These are phyloP conservation scores for Drosophila nebulosa DNA, from an alignment of 1,140 invertebrate genomes.

Conservation along the genomic window DNA sequence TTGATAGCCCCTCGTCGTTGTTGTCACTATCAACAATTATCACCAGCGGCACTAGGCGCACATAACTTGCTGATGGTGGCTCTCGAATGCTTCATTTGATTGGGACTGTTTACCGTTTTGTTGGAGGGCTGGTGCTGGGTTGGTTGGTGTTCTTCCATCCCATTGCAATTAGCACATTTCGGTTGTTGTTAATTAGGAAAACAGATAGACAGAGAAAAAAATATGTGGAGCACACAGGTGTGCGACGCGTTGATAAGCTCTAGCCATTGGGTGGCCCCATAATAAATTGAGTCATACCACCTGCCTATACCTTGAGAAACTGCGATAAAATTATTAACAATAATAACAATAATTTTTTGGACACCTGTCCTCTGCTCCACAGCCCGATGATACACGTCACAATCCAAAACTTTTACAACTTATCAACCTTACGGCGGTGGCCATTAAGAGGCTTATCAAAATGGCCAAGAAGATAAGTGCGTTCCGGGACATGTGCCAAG, in stretches of 20 bases:
- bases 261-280: not conserved
- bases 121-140: not conserved
- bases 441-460: conserved; percentile 93
- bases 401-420: conserved; percentile 90
- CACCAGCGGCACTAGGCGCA: conserved; percentile 62
- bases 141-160: conserved; percentile 13
- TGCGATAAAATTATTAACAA: conserved; percentile 31
- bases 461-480: conserved; percentile 94
- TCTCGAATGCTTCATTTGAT: conserved; percentile 23
- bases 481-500: conserved; percentile 94
- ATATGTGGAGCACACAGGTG: conserved; percentile 63
- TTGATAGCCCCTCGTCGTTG: not conserved
- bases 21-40: conserved; percentile 62
- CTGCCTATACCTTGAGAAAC: conserved; percentile 17
- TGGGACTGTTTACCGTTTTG: conserved; percentile 46
- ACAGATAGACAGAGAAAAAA: conserved; percentile 41
- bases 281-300: conserved; percentile 38
- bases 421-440: conserved; percentile 94
- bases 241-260: conserved; percentile 46
- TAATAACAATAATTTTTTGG: conserved; percentile 28
- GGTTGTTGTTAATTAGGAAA: conserved; percentile 69
- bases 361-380: conserved; percentile 42
- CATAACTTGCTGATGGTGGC: conserved; percentile 33
- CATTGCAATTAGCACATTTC: conserved; percentile 71
- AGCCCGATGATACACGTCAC: conserved; percentile 83